Evolutionary conservation across 1,140 invertebrate species (phyloP).

Genomic region (Tribolium castaneum): DNA sequence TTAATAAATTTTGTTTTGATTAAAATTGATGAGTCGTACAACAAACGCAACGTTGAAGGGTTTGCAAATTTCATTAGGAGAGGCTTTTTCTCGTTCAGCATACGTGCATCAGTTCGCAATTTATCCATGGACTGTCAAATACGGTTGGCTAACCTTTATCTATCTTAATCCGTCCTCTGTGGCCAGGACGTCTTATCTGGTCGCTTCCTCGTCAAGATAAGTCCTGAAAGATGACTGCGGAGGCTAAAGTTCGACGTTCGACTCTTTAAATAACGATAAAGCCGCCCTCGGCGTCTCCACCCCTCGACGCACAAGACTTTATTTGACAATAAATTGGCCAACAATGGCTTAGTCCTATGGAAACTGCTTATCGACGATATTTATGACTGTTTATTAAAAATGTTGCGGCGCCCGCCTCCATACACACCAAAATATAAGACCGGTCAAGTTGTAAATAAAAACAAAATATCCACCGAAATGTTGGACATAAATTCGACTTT

Average conservation of each 20-base stretch:
- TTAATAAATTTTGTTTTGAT: slow-evolving; percentile 37
- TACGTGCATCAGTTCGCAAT: slow-evolving; percentile 43
- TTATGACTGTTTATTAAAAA: slow-evolving; percentile 26
- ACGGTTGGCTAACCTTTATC: slow-evolving; percentile 53
- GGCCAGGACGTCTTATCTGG: slow-evolving; percentile 50
- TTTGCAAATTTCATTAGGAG: neutral
- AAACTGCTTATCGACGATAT: slow-evolving; percentile 23
- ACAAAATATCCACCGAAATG: neutral
- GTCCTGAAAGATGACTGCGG: slow-evolving; percentile 53
- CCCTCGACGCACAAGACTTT: slow-evolving; percentile 6
- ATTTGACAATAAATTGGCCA: slow-evolving; percentile 31
- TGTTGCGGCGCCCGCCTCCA: neutral
- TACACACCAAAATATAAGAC: neutral
- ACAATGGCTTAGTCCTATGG: slow-evolving; percentile 20
- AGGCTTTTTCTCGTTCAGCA: neutral
- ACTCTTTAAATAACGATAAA: slow-evolving; percentile 54
- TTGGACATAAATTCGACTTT: neutral
- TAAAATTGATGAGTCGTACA: slow-evolving; percentile 34
- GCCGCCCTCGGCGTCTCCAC: neutral
- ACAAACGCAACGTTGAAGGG: neutral
- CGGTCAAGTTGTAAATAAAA: neutral
- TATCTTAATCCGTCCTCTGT: slow-evolving; percentile 52
- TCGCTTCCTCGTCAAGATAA: slow-evolving; percentile 49
- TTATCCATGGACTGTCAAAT: slow-evolving; percentile 52
- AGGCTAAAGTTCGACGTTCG: slow-evolving; percentile 50